phyloP scores from a whole-genome alignment of 2,888 invertebrate genomes.

The Polydrusus tereticollis region DNA sequence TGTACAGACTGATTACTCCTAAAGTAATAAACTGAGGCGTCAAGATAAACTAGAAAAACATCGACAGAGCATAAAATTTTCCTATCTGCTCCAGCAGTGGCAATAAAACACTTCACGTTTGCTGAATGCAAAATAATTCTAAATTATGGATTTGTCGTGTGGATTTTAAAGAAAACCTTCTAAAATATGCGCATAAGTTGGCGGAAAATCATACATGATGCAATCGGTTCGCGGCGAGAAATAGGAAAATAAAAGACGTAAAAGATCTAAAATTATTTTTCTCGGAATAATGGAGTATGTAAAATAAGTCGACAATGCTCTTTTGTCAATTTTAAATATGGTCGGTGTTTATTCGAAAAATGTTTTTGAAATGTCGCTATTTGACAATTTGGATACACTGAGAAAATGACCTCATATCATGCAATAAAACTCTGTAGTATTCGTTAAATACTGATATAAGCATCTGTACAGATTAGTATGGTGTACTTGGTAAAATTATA shows the following conservation, averaged over 20 bases:
- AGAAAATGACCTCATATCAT: no score
- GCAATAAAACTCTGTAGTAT: no score
- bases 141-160: conserved; percentile 42
- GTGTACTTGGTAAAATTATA: no score
- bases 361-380: neutral
- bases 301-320: neutral
- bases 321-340: neutral
- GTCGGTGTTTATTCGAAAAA: neutral
- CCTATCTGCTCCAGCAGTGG: conserved; percentile 38
- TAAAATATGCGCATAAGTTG: conserved; percentile 32
- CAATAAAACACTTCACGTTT: conserved; percentile 44
- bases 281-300: neutral
- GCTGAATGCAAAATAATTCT: conserved; percentile 45
- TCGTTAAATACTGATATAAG: no score
- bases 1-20: conserved; percentile 18
- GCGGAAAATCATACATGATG: conserved; percentile 17
- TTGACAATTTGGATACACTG: no score
- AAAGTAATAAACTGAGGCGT: conserved; percentile 39
- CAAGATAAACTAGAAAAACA: conserved; percentile 44
- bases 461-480: no score
- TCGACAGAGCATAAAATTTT: conserved; percentile 41
- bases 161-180: conserved; percentile 35
- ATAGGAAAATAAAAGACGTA: conserved; percentile 5
- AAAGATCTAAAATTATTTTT: neutral
- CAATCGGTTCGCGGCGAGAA: conserved; percentile 1